Evolutionary conservation across 2,113 vertebrate genomes (phyloP).

Genomic region (Sebastes fasciatus): DNA sequence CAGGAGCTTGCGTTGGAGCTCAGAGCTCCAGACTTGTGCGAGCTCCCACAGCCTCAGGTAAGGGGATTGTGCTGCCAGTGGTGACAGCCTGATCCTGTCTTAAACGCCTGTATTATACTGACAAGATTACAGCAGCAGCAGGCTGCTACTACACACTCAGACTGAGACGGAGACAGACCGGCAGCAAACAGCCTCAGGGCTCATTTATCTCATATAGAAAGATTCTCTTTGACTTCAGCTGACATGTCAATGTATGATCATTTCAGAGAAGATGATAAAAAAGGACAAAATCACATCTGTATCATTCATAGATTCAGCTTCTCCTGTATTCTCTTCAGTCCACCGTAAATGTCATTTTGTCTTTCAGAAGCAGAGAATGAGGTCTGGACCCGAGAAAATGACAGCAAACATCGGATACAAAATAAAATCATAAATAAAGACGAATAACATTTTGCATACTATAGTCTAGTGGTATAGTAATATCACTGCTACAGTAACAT

Average conservation of each 20-base stretch:
- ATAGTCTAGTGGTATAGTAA: no score
- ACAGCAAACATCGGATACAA: no score
- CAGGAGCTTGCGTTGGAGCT: constrained; percentile 60
- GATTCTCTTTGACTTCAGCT: constrained; percentile 68
- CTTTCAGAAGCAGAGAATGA: constrained; percentile 34
- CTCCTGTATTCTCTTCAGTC: constrained; percentile 39
- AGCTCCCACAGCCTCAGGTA: constrained; percentile 76
- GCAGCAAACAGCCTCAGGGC: constrained; percentile 61
- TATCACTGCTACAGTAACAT: no score
- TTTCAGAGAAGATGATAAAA: constrained; percentile 61
- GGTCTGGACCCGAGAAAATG: not conserved
- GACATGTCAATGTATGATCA: constrained; percentile 59
- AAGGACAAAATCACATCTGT: constrained; percentile 50
- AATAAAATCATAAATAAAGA: no score
- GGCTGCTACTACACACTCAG: constrained; percentile 36
- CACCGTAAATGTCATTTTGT: constrained; percentile 52
- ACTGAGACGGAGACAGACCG: constrained; percentile 55
- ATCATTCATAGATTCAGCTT: constrained; percentile 49
- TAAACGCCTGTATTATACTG: constrained; percentile 79
- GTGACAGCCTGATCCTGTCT: constrained; percentile 79
- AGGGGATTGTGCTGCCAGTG: constrained; percentile 78
- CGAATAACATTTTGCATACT: no score
- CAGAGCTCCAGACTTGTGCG: constrained; percentile 65
- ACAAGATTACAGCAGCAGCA: constrained; percentile 71
- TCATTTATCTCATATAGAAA: constrained; percentile 72